Base-by-base conservation (phyloP, 1,140 invertebrate genomes). In the Heliconius hermathena region DNA sequence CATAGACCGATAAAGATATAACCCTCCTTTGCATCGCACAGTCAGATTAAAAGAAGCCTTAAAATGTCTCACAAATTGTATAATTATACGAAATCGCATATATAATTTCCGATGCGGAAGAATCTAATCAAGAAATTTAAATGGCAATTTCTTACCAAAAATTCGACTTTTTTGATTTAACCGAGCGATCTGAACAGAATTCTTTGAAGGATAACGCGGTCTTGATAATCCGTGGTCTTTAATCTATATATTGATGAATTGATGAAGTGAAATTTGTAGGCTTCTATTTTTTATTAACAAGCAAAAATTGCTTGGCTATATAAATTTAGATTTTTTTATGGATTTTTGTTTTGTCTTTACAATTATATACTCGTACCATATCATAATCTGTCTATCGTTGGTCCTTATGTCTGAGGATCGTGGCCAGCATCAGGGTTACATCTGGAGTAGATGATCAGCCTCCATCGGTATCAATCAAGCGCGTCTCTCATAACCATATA, bases 101-200 rank as follows among this genome's bases (percentile, higher is more conserved):
- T 77, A 36, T 72, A 72, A 77, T 77, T 72, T 77, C 76, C 76
- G 70, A 46, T 38, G 70, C 70, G 74, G 36, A 41, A 70, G 70
- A 54, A 41, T 72, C 71, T 77, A 70, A 77, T 77, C 46, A 77
- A 77, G 76, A 13, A 77, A 77, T 77, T 71, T 77, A 77, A 77
- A 77, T 49, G 38, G 29, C 70, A 77, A 77, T 77, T 72, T 72
- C 76, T 77, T 77, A 71, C 46, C 66, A 20, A 71, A 29, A 49
- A 52, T 46, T 49, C 70, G 54, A 54, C 46, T 71, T 77, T 72
- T 77, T 77, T 66, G 46, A 77, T 77, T 77, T 77, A 77, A 71
- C 70, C 38, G 70, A 66, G 60, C 22, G 26, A 66, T 66, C 9
- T 66, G n/a, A 26, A 22, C 22, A 22, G 57, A 66, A 26, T 6